Evolutionary conservation across 2,797 vertebrate species (phyloP).

Genomic region (Onychomys torridus): DNA sequence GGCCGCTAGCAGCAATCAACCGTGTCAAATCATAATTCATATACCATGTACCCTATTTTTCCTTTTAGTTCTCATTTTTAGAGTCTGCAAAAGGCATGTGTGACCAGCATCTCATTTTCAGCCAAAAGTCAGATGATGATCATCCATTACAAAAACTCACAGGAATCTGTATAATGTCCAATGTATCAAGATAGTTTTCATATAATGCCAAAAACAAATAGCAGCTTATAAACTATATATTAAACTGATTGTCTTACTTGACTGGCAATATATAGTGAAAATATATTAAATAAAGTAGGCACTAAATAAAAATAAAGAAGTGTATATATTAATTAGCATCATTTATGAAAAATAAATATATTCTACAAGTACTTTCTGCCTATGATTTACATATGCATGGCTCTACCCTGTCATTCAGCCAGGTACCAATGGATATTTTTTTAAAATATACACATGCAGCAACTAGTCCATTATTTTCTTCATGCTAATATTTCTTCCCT

Average conservation of each 20-base stretch:
- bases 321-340: neutral
- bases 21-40: conserved; percentile 90
- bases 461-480: neutral
- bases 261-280: neutral
- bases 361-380: neutral
- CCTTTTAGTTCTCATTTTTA: conserved; percentile 87
- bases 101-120: conserved; percentile 88
- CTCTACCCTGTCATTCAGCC: neutral
- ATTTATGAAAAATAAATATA: neutral
- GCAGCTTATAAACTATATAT: neutral
- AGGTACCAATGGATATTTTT: neutral
- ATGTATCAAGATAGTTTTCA: conserved; percentile 21
- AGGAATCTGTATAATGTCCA: conserved; percentile 3
- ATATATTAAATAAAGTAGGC: neutral
- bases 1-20: conserved; percentile 87
- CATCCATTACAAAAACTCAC: conserved; percentile 82
- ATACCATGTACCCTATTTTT: conserved; percentile 85
- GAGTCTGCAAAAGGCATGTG: conserved; percentile 83
- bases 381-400: neutral
- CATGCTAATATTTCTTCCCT: neutral
- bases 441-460: neutral
- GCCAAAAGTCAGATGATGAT: conserved; percentile 85
- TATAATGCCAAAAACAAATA: conserved; percentile 24
- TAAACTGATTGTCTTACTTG: neutral
- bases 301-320: neutral